Evolutionary conservation across 2,113 vertebrate genomes (phyloP).

Genomic region (Leptosomus discolor): DNA sequence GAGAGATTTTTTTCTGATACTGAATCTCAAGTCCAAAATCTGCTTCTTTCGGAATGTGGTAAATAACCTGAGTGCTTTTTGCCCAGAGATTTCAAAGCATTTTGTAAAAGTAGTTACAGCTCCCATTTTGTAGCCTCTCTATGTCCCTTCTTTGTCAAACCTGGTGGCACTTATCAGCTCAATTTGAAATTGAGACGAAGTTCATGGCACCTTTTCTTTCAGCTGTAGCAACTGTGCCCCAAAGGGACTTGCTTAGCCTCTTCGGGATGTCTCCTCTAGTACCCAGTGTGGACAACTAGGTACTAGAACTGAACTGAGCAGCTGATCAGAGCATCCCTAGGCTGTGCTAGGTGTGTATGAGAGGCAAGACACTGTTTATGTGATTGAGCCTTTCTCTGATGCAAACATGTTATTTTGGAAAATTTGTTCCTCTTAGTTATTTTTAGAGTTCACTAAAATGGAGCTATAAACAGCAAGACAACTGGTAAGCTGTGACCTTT

Average conservation of each 20-base stretch:
- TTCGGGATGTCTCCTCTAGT: background rate
- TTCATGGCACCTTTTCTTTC: background rate
- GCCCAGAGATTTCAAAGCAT: background rate
- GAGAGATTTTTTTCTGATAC: background rate
- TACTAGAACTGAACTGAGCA: background rate
- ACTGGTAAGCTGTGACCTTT: conserved; percentile 12
- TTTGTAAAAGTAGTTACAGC: background rate
- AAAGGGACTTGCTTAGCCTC: background rate
- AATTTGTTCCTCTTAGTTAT: background rate
- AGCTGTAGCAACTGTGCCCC: background rate
- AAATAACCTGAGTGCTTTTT: background rate
- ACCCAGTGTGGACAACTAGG: no score
- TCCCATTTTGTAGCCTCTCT: background rate
- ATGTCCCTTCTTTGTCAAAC: background rate
- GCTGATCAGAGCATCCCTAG: accelerated
- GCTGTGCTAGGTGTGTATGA: background rate
- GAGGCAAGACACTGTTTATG: background rate
- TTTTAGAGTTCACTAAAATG: background rate
- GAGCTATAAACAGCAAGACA: background rate
- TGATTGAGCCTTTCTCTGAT: background rate
- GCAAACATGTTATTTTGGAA: background rate
- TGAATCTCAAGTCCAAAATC: background rate
- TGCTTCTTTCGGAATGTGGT: background rate
- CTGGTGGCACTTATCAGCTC: background rate
- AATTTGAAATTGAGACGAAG: background rate